These are phyloP conservation scores for Lates calcarifer DNA, from an alignment of 2,113 vertebrate species.

Conservation along the genomic window DNA sequence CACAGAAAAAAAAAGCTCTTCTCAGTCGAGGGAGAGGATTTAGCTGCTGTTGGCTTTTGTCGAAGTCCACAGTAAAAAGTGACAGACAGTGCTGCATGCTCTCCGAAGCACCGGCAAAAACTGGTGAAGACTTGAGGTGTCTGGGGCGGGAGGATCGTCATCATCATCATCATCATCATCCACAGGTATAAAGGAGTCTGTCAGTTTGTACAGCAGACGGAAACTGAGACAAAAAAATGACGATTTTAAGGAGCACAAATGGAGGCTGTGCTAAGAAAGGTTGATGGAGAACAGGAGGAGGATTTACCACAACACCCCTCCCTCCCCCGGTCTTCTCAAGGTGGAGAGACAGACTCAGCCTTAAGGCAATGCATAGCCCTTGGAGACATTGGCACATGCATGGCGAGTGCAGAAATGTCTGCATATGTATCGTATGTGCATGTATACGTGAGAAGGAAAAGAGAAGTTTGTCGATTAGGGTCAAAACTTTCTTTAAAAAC, in stretches of 20 bases:
- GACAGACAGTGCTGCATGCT: slow-evolving; percentile 66
- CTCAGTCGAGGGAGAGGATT: slow-evolving; percentile 53
- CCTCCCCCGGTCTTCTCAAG: slow-evolving; percentile 34
- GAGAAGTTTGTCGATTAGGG: background rate
- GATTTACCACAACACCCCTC: slow-evolving; percentile 44
- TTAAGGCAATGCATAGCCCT: slow-evolving; percentile 86
- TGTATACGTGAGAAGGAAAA: slow-evolving; percentile 16
- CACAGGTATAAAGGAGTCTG: slow-evolving; percentile 27
- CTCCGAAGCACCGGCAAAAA: slow-evolving; percentile 63
- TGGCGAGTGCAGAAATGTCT: slow-evolving; percentile 68
- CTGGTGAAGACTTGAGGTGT: slow-evolving; percentile 53
- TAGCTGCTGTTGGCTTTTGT: slow-evolving; percentile 68
- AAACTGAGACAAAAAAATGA: background rate
- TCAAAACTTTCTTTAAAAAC: background rate
- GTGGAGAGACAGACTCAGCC: slow-evolving; percentile 66
- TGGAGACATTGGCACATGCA: slow-evolving; percentile 82
- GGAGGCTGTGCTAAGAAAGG: slow-evolving; percentile 48
- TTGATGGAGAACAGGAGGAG: slow-evolving; percentile 6
- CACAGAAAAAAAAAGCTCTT: slow-evolving; percentile 55
- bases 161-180: too few species aligned
- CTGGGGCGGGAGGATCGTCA: slow-evolving; percentile 10
- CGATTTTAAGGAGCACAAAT: slow-evolving; percentile 26
- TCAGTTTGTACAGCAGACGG: background rate
- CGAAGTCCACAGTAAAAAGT: slow-evolving; percentile 60
- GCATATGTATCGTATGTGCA: slow-evolving; percentile 34